Evolutionary conservation across 2,888 invertebrate species (phyloP).

Genomic region (Strigamia transsilvanica): DNA sequence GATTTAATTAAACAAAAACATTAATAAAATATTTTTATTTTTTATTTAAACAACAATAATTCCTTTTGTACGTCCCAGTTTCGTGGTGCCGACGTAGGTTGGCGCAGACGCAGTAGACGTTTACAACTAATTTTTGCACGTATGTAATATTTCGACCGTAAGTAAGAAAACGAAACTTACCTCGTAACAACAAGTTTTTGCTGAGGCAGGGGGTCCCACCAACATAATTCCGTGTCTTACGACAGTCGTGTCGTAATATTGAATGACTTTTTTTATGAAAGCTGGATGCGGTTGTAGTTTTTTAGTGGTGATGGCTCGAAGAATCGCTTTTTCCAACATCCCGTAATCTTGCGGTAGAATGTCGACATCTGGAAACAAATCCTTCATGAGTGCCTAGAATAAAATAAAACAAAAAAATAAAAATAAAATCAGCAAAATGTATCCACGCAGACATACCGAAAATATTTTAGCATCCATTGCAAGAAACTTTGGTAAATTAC

Average conservation of each 20-base stretch:
- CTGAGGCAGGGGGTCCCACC: slow-evolving; percentile 88
- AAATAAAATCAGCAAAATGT: neutral
- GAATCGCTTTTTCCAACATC: slow-evolving; percentile 72
- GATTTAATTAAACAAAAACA: no score
- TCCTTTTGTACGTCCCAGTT: no score
- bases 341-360: slow-evolving; percentile 84
- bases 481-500: slow-evolving; percentile 89
- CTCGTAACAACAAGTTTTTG: slow-evolving; percentile 79
- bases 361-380: slow-evolving; percentile 84
- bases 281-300: slow-evolving; percentile 75
- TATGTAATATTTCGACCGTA: no score
- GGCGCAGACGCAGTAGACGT: no score
- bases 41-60: no score
- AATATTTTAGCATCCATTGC: slow-evolving; percentile 84
- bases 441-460: slow-evolving; percentile 65
- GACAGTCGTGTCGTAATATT: slow-evolving; percentile 88
- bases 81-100: no score
- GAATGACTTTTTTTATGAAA: slow-evolving; percentile 79
- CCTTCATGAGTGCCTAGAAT: slow-evolving; percentile 80
- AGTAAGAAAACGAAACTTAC: slow-evolving; percentile 67
- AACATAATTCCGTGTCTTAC: slow-evolving; percentile 93
- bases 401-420: slow-evolving; percentile 46
- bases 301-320: slow-evolving; percentile 66
- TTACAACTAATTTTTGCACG: no score
- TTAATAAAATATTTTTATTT: no score